Conservation (phyloP, 2,113 vertebrate genomes). For the Pavo muticus region DNA sequence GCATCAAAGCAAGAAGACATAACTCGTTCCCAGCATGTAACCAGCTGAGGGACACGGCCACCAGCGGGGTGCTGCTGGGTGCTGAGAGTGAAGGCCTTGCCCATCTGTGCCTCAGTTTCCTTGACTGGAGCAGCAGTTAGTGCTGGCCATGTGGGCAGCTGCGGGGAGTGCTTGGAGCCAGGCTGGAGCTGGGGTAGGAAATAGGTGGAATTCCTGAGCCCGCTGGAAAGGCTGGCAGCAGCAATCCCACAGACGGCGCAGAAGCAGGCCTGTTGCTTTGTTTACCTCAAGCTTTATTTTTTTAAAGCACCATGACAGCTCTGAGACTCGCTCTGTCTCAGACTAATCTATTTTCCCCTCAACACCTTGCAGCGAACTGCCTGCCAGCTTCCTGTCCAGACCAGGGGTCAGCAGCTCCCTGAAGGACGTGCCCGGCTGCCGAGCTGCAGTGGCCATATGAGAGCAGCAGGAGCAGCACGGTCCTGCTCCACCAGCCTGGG, state of each 20-base stretch:
- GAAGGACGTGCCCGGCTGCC: background rate
- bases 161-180: background rate
- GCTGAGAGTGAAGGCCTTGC: background rate
- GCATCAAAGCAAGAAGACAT: accelerated
- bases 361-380: slow-evolving; percentile 31
- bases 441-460: background rate
- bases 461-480: background rate
- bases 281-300: slow-evolving; percentile 56
- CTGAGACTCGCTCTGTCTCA: background rate
- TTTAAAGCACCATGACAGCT: slow-evolving; percentile 30
- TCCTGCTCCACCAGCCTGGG: accelerated
- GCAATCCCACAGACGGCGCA: slow-evolving; percentile 25
- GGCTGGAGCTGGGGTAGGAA: slow-evolving; percentile 44
- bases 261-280: slow-evolving; percentile 44
- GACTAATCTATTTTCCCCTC: slow-evolving; percentile 60
- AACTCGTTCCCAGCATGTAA: accelerated
- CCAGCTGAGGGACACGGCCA: accelerated
- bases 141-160: background rate
- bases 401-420: background rate
- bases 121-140: background rate
- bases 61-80: accelerated
- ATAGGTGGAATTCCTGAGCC: slow-evolving; percentile 57
- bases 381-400: background rate
- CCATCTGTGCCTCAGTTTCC: background rate
- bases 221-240: background rate